Percentiles rank a stretch among this genome's conserved stretches.
Conservation (phyloP, 2,797 vertebrate species). For the Pseudomugil gertrudae region DNA sequence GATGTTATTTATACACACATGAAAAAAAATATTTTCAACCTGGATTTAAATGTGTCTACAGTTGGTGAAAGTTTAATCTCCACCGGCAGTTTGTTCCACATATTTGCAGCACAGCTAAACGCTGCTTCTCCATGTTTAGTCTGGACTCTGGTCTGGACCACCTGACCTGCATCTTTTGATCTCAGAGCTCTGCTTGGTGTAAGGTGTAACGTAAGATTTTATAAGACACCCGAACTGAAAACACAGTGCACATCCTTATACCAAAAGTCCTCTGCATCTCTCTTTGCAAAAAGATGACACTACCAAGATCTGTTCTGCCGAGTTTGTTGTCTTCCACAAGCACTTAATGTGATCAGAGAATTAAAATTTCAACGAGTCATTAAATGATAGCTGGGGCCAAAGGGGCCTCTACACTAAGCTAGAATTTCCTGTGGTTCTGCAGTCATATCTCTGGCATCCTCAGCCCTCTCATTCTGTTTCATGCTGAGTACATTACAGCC, state of each 20-base stretch:
- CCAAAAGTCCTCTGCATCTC: conserved; percentile 57
- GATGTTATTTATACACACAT: no score
- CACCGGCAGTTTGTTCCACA: no score
- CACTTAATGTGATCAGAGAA: conserved; percentile 90
- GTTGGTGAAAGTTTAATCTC: no score
- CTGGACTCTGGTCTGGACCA: no score
- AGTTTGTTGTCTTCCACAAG: conserved; percentile 85
- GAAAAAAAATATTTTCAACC: no score
- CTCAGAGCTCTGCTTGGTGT: no score
- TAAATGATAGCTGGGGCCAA: conserved; percentile 77
- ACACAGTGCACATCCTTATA: conserved; percentile 43
- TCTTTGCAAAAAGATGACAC: conserved; percentile 80
- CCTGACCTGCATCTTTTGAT: no score
- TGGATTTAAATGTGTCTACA: no score
- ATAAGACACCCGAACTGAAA: conserved; percentile 56
- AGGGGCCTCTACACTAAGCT: conserved; percentile 63
- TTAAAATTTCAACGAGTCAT: conserved; percentile 87
- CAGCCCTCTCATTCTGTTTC: conserved; percentile 51
- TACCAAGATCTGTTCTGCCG: conserved; percentile 74
- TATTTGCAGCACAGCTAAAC: no score
- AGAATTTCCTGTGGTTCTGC: conserved; percentile 76
- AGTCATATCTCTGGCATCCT: conserved; percentile 65
- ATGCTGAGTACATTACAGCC: conserved; percentile 58
- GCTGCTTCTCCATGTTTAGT: no score
- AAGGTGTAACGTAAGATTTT: conserved; percentile 76